Evolutionary conservation across 2,888 invertebrate genomes (phyloP).

Genomic region (Prosopocoilus inquinatus): DNA sequence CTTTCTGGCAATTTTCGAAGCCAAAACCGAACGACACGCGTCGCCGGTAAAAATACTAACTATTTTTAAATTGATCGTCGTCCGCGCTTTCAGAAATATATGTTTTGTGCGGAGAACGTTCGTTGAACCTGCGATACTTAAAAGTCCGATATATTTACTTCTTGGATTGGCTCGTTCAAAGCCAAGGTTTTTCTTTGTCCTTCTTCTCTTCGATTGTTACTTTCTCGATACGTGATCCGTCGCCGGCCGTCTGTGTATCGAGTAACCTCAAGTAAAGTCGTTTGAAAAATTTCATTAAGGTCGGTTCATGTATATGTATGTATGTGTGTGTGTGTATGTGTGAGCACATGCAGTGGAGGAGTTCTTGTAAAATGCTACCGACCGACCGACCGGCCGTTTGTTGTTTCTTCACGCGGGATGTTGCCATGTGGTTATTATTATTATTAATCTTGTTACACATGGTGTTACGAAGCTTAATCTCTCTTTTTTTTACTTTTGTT

Average conservation of each 20-base stretch:
- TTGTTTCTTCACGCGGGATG: neutral
- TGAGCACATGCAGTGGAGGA: too few relatives aligned
- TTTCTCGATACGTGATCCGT: slow-evolving; percentile 13
- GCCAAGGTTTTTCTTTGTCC: slow-evolving; percentile 30
- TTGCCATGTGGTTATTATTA: neutral
- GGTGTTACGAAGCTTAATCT: too few relatives aligned
- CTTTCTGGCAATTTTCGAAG: too few relatives aligned
- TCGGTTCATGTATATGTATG: neutral
- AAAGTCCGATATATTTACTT: neutral
- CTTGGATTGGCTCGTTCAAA: slow-evolving; percentile 2
- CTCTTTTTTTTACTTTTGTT: too few relatives aligned
- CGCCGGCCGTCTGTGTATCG: too few relatives aligned
- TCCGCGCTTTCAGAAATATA: neutral
- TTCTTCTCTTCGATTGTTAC: slow-evolving; percentile 14
- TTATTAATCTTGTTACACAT: too few relatives aligned
- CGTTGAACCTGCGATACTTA: slow-evolving; percentile 1
- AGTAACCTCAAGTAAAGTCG: neutral
- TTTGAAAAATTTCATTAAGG: neutral
- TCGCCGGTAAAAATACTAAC: too few relatives aligned
- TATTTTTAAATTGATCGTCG: too few relatives aligned
- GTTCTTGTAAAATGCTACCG: neutral
- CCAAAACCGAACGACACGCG: too few relatives aligned
- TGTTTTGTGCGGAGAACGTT: neutral
- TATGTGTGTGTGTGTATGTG: neutral
- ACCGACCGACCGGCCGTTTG: slow-evolving; percentile 1